Evolutionary conservation across 1,140 invertebrate species (phyloP).

Genomic region (Brachionus calyciflorus): DNA sequence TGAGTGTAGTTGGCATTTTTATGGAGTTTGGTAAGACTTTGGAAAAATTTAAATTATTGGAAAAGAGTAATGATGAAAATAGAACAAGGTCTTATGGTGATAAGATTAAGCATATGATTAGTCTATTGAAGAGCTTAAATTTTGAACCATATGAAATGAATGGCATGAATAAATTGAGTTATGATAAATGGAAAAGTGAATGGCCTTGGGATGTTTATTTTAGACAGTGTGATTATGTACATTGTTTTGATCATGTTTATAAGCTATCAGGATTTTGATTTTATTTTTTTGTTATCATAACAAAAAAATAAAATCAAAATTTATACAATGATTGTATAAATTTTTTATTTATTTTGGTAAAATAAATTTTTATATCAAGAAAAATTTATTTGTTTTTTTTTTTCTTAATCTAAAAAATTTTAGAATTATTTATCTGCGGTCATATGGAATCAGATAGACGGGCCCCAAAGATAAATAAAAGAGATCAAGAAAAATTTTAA

Average conservation of each 20-base stretch:
- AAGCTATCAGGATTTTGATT: conserved; percentile 13
- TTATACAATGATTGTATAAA: no score
- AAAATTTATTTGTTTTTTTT: no score
- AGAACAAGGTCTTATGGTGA: not conserved
- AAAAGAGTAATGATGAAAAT: not conserved
- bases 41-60: not conserved
- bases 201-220: conserved; percentile 47
- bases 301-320: no score
- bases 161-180: conserved; percentile 13
- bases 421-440: no score
- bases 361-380: no score
- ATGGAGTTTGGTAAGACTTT: conserved; percentile 45
- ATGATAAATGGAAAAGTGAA: conserved; percentile 20
- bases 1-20: not conserved
- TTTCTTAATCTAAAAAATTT: no score
- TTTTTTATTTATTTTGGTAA: no score
- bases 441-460: no score
- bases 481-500: no score
- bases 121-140: conserved; percentile 8
- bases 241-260: conserved; percentile 42
- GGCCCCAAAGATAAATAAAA: no score
- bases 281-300: no score
- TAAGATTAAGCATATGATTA: not conserved
- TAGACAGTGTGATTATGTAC: conserved; percentile 22
- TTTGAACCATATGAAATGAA: conserved; percentile 46